Evolutionary conservation across 2,113 vertebrate genomes (phyloP).

Genomic region (Charadrius vociferus): DNA sequence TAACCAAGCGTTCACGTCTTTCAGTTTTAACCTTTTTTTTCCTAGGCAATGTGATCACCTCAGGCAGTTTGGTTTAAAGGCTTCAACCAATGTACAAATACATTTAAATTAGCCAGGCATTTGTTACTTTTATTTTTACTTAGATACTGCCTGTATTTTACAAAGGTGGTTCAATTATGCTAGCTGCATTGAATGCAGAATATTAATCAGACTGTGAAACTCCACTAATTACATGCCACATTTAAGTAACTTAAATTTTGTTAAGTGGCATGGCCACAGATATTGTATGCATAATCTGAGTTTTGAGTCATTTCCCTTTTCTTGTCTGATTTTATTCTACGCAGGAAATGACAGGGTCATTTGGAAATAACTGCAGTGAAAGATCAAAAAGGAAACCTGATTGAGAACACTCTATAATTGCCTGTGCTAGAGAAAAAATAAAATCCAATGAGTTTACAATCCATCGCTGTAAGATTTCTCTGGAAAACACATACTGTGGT

Average conservation of each 20-base stretch:
- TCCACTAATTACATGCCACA: conserved; percentile 15
- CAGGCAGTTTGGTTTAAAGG: conserved; percentile 42
- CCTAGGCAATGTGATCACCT: conserved; percentile 3
- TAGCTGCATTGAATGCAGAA: background rate
- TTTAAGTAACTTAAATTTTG: conserved; percentile 35
- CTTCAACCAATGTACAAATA: background rate
- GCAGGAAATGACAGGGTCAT: conserved; percentile 60
- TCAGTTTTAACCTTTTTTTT: conserved; percentile 29
- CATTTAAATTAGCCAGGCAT: background rate
- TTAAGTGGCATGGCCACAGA: background rate
- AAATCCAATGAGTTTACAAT: conserved; percentile 2
- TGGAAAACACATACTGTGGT: background rate
- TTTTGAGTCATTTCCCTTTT: conserved; percentile 61
- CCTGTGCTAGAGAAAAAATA: conserved; percentile 6
- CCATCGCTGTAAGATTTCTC: background rate
- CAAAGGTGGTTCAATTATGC: background rate
- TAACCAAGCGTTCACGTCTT: conserved; percentile 18
- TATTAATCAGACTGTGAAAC: conserved; percentile 32
- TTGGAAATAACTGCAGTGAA: conserved; percentile 46
- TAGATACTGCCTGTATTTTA: background rate
- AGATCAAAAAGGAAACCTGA: conserved; percentile 66
- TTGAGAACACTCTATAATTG: conserved; percentile 45
- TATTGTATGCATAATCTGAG: conserved; percentile 42
- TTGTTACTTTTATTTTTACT: background rate
- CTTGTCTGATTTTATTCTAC: conserved; percentile 52